Conservation (phyloP, 2,888 invertebrate genomes). For the Eilema sororculum region DNA sequence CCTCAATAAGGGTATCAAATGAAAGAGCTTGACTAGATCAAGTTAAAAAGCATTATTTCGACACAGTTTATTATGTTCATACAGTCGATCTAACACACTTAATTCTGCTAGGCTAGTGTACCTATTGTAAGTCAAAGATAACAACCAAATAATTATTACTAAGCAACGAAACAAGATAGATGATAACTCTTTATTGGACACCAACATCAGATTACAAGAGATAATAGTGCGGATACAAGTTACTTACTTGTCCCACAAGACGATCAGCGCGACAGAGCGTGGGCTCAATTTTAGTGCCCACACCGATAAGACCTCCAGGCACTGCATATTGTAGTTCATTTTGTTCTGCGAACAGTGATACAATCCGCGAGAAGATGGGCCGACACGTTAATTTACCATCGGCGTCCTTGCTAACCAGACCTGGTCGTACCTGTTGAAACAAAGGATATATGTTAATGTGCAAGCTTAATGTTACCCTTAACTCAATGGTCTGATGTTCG, state of each 20-base stretch:
- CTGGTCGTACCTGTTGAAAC: slow-evolving; percentile 91
- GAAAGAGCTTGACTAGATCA: no score
- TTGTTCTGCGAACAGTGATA: slow-evolving; percentile 98
- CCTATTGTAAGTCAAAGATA: no score
- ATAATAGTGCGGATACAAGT: not conserved
- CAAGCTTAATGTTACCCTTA: no score
- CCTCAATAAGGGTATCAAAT: no score
- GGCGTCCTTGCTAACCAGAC: slow-evolving; percentile 98
- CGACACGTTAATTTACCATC: slow-evolving; percentile 98
- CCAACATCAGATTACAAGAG: no score
- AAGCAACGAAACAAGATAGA: no score
- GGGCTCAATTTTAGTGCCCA: slow-evolving; percentile 99
- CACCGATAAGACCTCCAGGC: slow-evolving; percentile 99
- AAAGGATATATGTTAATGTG: not conserved
- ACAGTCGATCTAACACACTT: no score
- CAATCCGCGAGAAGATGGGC: slow-evolving; percentile 98
- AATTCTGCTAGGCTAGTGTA: no score
- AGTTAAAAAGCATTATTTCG: no score
- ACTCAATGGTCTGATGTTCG: not conserved
- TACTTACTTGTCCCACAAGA: slow-evolving; percentile 95
- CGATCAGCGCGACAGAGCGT: slow-evolving; percentile 99
- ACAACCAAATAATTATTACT: no score
- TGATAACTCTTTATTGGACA: no score
- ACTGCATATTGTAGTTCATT: slow-evolving; percentile 99
- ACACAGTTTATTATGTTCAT: not conserved